Evolutionary conservation across 2,797 vertebrate species (phyloP).

Genomic region (Eurystomus glaucurus): DNA sequence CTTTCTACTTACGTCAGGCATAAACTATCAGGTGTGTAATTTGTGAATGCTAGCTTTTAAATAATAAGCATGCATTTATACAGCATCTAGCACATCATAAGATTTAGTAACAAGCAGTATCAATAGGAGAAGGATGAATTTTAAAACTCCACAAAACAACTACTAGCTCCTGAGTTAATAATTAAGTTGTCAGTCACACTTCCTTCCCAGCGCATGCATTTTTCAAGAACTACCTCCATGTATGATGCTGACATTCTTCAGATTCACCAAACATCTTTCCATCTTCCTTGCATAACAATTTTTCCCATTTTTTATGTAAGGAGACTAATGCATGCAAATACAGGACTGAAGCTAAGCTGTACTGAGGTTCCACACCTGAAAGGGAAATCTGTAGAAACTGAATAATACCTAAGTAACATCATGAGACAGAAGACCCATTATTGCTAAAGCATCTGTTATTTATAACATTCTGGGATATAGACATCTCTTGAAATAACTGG

Average conservation of each 20-base stretch:
- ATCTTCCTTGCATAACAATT: not conserved
- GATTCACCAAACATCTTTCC: not conserved
- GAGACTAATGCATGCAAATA: not conserved
- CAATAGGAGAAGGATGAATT: not conserved
- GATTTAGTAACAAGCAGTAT: not conserved
- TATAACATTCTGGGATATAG: not conserved
- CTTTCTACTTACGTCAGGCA: slow-evolving; percentile 3
- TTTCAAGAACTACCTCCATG: not conserved
- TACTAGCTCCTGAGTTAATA: not conserved
- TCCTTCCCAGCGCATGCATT: not conserved
- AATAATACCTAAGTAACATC: not conserved
- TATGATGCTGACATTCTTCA: not conserved
- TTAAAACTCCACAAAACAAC: not conserved
- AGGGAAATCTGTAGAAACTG: not conserved
- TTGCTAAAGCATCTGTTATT: not conserved
- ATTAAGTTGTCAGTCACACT: not conserved
- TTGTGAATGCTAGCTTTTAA: not conserved
- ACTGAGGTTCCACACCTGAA: not conserved
- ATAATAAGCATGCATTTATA: not conserved
- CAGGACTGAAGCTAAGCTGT: not conserved
- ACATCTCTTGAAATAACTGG: not conserved
- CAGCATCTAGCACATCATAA: not conserved
- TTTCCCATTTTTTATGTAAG: not conserved
- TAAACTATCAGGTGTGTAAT: not conserved
- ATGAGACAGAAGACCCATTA: not conserved